A percentile compares a stretch with the other conserved stretches of the same genome.
Conservation (phyloP, 2,113 vertebrate species). For the Neoarius graeffei region DNA sequence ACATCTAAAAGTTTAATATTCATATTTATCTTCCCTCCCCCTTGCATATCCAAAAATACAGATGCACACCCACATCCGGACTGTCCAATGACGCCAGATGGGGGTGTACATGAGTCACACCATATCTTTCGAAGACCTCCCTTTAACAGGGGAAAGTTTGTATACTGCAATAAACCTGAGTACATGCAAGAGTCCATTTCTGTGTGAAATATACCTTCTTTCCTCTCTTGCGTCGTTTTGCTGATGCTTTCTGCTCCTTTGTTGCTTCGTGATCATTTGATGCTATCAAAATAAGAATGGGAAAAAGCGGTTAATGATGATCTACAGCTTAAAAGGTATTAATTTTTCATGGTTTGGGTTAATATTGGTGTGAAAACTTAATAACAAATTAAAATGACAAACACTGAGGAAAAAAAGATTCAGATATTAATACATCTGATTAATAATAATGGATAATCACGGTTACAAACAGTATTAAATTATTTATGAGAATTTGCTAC, state of each 20-base stretch:
- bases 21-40: not conserved
- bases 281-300: slow-evolving; percentile 50
- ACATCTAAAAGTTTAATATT: not conserved
- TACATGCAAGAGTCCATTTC: not conserved
- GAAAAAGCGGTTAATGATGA: not conserved
- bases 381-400: not conserved
- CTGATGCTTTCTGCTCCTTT: slow-evolving; percentile 50
- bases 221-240: slow-evolving; percentile 27
- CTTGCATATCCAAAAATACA: slow-evolving; percentile 16
- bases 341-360: not conserved
- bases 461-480: not conserved
- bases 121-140: not conserved
- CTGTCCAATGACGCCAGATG: not conserved
- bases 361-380: not conserved
- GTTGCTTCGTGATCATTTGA: slow-evolving; percentile 26
- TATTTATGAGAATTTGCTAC: slow-evolving; percentile 39
- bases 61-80: slow-evolving; percentile 24
- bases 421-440: not conserved
- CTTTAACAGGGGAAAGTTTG: not conserved
- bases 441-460: not conserved
- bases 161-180: not conserved
- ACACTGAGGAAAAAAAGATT: not conserved
- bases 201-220: slow-evolving; percentile 44
- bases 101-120: slow-evolving; percentile 46
- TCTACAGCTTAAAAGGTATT: not conserved